Evolutionary conservation across 2,888 invertebrate genomes (phyloP).

Genomic region (Cryptophagus acutangulus): DNA sequence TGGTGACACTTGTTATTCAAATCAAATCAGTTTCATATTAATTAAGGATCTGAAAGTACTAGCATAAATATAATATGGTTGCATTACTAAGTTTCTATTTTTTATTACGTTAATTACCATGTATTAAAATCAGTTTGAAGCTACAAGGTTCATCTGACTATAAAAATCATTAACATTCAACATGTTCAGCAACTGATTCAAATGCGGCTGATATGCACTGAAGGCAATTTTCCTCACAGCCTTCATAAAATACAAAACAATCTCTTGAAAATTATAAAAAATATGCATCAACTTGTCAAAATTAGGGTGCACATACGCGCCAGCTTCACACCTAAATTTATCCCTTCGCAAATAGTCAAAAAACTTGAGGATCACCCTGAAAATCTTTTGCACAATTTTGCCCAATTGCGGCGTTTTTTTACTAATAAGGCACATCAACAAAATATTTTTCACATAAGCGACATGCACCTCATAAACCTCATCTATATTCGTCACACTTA

Average conservation of each 20-base stretch:
- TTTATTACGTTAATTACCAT: too few species aligned
- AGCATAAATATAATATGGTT: too few species aligned
- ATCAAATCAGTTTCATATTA: too few species aligned
- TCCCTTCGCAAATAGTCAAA: conserved; percentile 58
- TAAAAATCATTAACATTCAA: conserved; percentile 62
- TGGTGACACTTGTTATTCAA: too few species aligned
- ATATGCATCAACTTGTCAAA: conserved; percentile 53
- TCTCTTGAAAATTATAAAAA: conserved; percentile 52
- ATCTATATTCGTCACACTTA: conserved; percentile 62
- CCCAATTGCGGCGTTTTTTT: conserved; percentile 64
- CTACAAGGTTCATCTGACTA: conserved; percentile 2
- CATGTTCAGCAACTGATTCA: conserved; percentile 61
- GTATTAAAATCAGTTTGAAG: too few species aligned
- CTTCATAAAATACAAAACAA: conserved; percentile 60
- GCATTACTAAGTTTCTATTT: too few species aligned
- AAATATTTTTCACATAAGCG: conserved; percentile 67
- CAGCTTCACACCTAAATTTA: conserved; percentile 54
- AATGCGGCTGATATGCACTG: conserved; percentile 63
- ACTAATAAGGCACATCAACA: conserved; percentile 70
- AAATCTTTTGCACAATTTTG: conserved; percentile 65
- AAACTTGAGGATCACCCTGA: conserved; percentile 67
- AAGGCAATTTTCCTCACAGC: conserved; percentile 59
- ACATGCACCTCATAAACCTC: conserved; percentile 69
- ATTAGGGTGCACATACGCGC: conserved; percentile 55
- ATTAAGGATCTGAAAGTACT: too few species aligned